Base-by-base conservation (phyloP, 2,113 vertebrate species). In the Nibea coibor region DNA sequence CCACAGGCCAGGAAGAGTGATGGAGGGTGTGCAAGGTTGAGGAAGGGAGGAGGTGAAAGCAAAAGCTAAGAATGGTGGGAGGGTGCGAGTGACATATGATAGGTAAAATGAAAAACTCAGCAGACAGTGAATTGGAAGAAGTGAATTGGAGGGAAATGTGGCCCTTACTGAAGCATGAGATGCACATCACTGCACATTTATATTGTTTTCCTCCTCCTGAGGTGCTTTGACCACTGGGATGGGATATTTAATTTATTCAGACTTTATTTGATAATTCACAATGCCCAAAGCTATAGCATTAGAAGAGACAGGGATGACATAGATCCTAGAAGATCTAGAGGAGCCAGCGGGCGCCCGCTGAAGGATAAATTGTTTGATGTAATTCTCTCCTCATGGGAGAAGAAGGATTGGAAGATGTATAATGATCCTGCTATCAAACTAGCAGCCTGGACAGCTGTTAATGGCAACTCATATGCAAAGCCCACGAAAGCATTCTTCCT, bases 341-440 rank as follows among this genome's bases (percentile, higher is more conserved):
- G 26, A 74, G 78, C 69, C 83, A 82, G 75, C 75, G 35, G 69
- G 56, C 10, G 57, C 47, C 56, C 7, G 1, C 53, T 43, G 53
- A 57, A 66, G 58, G 71, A 78, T 78, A 79, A 82, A 82, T 50
- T 22, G 64, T 81, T 84, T 79, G 82, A 87, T 87, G 72, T 67
- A 24, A 76, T 82, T 78, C 81, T 80, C 66, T 75, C 35, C 81
- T 87, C 72, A 17, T 15, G n/a, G 70, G 59, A 83, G 72, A 78
- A 50, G 57, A 59, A 73, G 20, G 64, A 67, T 62, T 84, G 66
- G 22, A 65, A 84, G 72, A 84, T 83, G 72, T 74, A 74, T 78
- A 78, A 78, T 83, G 81, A 83, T 83, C 63, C 77, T 39, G 71
- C 78, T 68, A 84, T 81, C 63, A 67, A 82, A 82, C 73, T 47